These are phyloP conservation scores for Psittacula cyanocephala DNA, from an alignment of 2,113 vertebrate species.

Conservation along the genomic window DNA sequence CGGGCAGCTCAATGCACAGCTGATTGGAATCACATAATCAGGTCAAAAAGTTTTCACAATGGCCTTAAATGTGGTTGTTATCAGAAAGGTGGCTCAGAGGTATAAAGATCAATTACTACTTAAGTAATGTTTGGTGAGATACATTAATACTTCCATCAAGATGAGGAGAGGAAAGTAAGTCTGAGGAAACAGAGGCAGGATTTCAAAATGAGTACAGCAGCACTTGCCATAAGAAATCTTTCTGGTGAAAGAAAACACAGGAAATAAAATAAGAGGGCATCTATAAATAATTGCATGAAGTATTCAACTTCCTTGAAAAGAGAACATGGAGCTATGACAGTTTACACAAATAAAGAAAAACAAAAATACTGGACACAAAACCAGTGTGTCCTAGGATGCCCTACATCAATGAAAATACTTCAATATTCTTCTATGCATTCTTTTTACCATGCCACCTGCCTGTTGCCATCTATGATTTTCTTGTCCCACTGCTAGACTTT, in stretches of 20 bases:
- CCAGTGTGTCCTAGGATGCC: neutral
- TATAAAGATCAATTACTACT: neutral
- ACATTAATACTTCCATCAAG: neutral
- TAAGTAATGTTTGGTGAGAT: neutral
- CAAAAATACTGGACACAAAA: neutral
- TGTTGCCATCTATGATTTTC: neutral
- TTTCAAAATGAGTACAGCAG: neutral
- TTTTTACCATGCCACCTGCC: neutral
- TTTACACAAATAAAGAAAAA: neutral
- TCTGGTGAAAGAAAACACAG: neutral
- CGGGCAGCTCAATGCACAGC: neutral
- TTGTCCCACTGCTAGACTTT: neutral
- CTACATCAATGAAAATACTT: neutral
- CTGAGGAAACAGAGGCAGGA: neutral
- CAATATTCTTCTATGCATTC: neutral
- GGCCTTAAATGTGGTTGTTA: neutral
- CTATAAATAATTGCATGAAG: neutral
- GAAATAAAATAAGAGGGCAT: neutral
- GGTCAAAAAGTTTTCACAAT: neutral
- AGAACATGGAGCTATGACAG: neutral
- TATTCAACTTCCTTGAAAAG: neutral
- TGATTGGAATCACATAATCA: conserved; percentile 11
- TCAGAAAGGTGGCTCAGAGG: neutral
- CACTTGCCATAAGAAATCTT: neutral
- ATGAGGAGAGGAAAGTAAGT: neutral